Base-by-base conservation (phyloP, 2,797 vertebrate genomes). In the Channallabes apus region DNA sequence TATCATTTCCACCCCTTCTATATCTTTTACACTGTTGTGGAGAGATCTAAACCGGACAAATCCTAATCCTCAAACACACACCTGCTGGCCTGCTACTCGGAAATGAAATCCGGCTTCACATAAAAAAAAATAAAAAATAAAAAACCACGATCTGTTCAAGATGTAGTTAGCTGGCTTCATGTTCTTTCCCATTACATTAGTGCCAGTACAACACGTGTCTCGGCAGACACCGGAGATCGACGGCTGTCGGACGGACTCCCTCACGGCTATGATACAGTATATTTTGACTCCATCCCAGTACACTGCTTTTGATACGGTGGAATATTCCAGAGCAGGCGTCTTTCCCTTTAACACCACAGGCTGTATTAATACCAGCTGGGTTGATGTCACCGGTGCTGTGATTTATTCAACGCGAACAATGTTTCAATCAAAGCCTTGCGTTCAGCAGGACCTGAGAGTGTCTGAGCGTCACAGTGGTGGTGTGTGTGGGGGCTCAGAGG, bases 301-400 rank as follows among this genome's bases (percentile, higher is more conserved):
- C 71, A 80, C 84, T 83, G 84, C 59, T 88, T 86, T 83, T 38
- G 82, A 86, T 83, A 85, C 46, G 58, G 59, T 18, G 8, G 56
- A 82, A 76, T 76, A 76, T 86, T 85, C 59, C 76, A 29, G 41
- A 32, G 61, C 75, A 68, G 56, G 29, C 54, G 29, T 65, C 15
- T 75, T 80, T 59, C 79, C 51, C 58, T 76, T 84, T 67, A 82
- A 76, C 81, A 61, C 68, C 7, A 51, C 69, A 76, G 86, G 80
- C 67, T 72, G 78, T 84, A 88, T 87, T 86, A 86, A 78, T 51
- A 29, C 58, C 82, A 86, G 87, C 89, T 86, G 82, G 71, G n/a
- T 65, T 27, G 1, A 71, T 71, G 82, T 82, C 83, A 73, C 62
- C 29, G 61, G 51, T 58, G 82, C 46, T 0, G 75, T 89, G 80